Conservation (phyloP, 2,888 invertebrate species). For the Xanthia togata region DNA sequence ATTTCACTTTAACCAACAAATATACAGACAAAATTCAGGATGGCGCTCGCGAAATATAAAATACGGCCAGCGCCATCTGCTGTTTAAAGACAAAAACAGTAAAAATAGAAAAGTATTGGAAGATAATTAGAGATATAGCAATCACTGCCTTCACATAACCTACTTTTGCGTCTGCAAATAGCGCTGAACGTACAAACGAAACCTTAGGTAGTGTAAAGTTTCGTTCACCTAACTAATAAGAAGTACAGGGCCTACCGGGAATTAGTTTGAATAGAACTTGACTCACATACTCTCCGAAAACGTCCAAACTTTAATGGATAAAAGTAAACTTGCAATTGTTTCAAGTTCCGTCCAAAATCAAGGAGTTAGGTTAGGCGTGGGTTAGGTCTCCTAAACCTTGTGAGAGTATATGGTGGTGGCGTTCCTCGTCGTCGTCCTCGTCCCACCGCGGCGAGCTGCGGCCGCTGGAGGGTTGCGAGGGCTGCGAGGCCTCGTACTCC, state of each 20-base stretch:
- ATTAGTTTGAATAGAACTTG: constrained; percentile 80
- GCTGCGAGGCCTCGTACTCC: constrained; percentile 82
- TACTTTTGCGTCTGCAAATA: constrained; percentile 72
- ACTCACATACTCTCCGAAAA: constrained; percentile 69
- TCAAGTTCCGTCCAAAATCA: constrained; percentile 68
- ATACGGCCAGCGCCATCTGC: constrained; percentile 89
- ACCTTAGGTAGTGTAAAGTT: constrained; percentile 58
- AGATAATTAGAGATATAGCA: constrained; percentile 69
- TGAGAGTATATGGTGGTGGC: constrained; percentile 83
- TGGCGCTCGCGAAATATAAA: constrained; percentile 83
- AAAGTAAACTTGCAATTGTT: constrained; percentile 46
- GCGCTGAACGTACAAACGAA: constrained; percentile 80
- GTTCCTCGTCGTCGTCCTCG: constrained; percentile 85
- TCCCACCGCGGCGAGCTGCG: constrained; percentile 88
- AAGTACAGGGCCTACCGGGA: constrained; percentile 71
- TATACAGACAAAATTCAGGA: constrained; percentile 79
- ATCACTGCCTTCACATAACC: constrained; percentile 84
- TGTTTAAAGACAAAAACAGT: constrained; percentile 56
- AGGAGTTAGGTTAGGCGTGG: constrained; percentile 67
- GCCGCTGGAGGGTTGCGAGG: constrained; percentile 86
- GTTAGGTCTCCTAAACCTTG: constrained; percentile 85
- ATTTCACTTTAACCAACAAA: constrained; percentile 39
- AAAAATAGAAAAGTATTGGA: constrained; percentile 26
- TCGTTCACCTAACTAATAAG: constrained; percentile 70
- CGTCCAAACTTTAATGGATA: constrained; percentile 54